Conservation (phyloP, 2,113 vertebrate species). For the Malurus melanocephalus region DNA sequence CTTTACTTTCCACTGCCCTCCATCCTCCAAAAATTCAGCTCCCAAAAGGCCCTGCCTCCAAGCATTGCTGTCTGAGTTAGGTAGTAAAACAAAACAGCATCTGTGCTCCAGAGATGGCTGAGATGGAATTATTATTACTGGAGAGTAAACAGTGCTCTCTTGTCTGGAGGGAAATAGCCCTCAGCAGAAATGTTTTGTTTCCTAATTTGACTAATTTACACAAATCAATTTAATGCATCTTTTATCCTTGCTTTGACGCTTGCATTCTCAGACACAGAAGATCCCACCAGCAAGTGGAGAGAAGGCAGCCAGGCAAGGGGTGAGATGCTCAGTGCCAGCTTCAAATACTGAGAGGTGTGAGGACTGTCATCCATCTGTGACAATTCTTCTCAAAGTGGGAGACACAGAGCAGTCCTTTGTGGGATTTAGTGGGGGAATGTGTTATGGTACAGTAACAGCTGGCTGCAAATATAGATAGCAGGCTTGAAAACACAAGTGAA, state of each 20-base stretch:
- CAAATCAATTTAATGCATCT: neutral
- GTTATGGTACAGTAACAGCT: neutral
- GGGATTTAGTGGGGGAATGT: neutral
- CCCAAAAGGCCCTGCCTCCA: neutral
- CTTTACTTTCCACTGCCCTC: neutral
- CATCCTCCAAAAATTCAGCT: neutral
- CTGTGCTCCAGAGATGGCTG: neutral
- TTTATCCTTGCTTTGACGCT: slow-evolving; percentile 6
- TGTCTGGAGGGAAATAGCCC: slow-evolving; percentile 15
- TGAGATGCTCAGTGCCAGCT: neutral
- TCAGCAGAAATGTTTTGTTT: slow-evolving; percentile 12
- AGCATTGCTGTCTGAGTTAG: neutral
- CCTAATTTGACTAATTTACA: slow-evolving; percentile 38
- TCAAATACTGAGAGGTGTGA: neutral
- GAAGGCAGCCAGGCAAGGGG: neutral
- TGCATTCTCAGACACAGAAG: neutral
- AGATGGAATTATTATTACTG: slow-evolving; percentile 1
- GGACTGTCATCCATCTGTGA: neutral
- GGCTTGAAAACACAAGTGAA: neutral
- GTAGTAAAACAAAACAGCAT: neutral
- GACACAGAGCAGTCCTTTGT: neutral
- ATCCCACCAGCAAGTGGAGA: neutral
- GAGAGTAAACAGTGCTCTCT: neutral
- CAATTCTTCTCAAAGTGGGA: neutral
- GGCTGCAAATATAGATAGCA: neutral